Base-by-base conservation (phyloP, 2,797 vertebrate species). In the Okamejei kenojei region DNA sequence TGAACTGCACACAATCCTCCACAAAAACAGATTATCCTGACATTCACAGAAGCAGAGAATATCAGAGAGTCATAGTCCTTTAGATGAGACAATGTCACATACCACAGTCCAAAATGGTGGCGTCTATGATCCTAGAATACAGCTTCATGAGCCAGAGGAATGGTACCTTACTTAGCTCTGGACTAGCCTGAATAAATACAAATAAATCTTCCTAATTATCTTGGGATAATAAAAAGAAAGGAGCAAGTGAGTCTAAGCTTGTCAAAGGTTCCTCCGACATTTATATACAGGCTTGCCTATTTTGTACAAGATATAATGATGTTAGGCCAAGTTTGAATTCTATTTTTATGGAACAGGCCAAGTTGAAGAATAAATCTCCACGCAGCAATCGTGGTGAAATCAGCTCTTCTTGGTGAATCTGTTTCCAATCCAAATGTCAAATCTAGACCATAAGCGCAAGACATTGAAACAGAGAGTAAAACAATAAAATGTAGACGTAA, bases 361-460 rank as follows among this genome's bases (percentile, higher is more conserved):
- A 7, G 32, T 35, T 35, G n/a, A 19, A 23, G 63, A 88, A 88
- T 88, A 88, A 68, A 88, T 88, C 63, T 32, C 32, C 15, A 21
- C 84, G 61, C n/a, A 35, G 63, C 7, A 88, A 88, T 21, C n/a
- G 7, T 35, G 61, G n/a, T 19, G 63, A 65, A 15, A 88, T 35
- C n/a, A 65, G 68, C 13, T 63, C 84, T 88, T 35, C 65, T 1
- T 32, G 15, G 35, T 35, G 63, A 68, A 88, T 23, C 63, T 88
- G 7, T 68, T 68, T 88, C 68, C 61, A 68, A 9, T 88, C 29
- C n/a, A 88, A 35, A 88, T 88, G 63, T 88, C 84, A 88, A 68
- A 15, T 88, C 29, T 17, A 68, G n/a, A 21, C n/a, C 84, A 63
- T 61, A n/a, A 63, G 82, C 15, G 82, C 54, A 35, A 65, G n/a